A percentile compares a stretch with the other conserved stretches of the same genome.
These are phyloP conservation scores for Amyelois transitella DNA, from an alignment of 1,140 invertebrate genomes.

Conservation along the genomic window DNA sequence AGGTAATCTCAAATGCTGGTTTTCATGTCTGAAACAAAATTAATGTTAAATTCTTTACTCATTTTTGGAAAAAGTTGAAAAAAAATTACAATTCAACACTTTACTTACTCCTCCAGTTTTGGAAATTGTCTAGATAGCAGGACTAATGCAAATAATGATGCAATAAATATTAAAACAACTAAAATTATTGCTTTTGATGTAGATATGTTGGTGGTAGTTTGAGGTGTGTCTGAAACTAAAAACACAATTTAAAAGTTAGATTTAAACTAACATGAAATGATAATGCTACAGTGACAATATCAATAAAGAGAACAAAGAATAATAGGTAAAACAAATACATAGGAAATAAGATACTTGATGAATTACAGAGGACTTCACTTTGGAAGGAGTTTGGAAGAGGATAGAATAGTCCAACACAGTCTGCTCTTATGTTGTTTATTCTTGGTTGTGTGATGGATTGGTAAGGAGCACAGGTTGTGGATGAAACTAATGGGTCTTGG, in stretches of 20 bases:
- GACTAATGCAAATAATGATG: constrained; percentile 77
- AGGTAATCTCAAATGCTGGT: constrained; percentile 92
- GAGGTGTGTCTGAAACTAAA: constrained; percentile 1
- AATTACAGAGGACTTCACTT: constrained; percentile 15
- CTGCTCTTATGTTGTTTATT: constrained; percentile 28
- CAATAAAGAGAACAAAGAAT: too few relatives aligned
- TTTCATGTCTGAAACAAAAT: constrained; percentile 86
- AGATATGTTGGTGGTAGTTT: constrained; percentile 42
- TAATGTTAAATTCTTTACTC: neutral
- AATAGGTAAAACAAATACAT: too few relatives aligned
- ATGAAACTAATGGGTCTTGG: constrained; percentile 56
- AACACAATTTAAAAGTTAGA: neutral
- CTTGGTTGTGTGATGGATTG: constrained; percentile 32
- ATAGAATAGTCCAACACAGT: constrained; percentile 38
- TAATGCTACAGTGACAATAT: too few relatives aligned
- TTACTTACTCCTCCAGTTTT: constrained; percentile 86
- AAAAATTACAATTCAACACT: constrained; percentile 4
- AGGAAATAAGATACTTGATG: neutral
- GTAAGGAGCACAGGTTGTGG: constrained; percentile 28
- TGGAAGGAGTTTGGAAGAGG: constrained; percentile 33
- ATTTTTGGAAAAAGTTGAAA: constrained; percentile 7
- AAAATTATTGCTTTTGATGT: constrained; percentile 75
- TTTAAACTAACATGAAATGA: neutral
- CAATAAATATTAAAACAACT: constrained; percentile 79
- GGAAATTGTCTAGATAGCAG: constrained; percentile 87